Conservation (phyloP, 2,888 invertebrate genomes). For the Drosophila lacicola region DNA sequence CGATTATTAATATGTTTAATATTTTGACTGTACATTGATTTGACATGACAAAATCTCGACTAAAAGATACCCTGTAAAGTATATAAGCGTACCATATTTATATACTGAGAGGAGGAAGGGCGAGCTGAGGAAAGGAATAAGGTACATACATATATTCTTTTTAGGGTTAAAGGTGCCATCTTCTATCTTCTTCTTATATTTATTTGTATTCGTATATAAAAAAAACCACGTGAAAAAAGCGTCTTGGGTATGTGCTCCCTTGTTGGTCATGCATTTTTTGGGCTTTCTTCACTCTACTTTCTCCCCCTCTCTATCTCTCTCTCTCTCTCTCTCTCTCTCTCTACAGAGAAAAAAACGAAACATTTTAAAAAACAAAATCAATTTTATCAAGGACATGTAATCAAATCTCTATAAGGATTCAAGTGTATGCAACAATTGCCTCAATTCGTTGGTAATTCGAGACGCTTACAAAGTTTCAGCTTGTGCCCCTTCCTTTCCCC, state of each 20-base stretch:
- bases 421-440: conserved; percentile 63
- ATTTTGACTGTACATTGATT: conserved; percentile 21
- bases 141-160: too few relatives aligned
- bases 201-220: too few relatives aligned
- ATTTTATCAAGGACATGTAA: conserved; percentile 59
- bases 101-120: too few relatives aligned
- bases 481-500: background rate
- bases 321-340: background rate
- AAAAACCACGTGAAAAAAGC: background rate
- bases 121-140: too few relatives aligned
- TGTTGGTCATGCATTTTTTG: conserved; percentile 9
- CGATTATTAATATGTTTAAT: conserved; percentile 37
- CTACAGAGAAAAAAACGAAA: conserved; percentile 12
- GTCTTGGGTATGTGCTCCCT: conserved; percentile 7
- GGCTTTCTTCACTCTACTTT: background rate
- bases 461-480: conserved; percentile 64
- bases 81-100: too few relatives aligned
- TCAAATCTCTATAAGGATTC: conserved; percentile 61
- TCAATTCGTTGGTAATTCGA: conserved; percentile 62
- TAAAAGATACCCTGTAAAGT: background rate
- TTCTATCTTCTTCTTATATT: too few relatives aligned
- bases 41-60: background rate
- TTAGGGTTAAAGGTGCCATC: too few relatives aligned
- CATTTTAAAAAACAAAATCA: conserved; percentile 29
- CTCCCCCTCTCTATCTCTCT: background rate